A percentile compares a stretch with the other conserved stretches of the same genome.
These are phyloP conservation scores for Xylophagus ater DNA, from an alignment of 2,888 invertebrate genomes.

Conservation along the genomic window DNA sequence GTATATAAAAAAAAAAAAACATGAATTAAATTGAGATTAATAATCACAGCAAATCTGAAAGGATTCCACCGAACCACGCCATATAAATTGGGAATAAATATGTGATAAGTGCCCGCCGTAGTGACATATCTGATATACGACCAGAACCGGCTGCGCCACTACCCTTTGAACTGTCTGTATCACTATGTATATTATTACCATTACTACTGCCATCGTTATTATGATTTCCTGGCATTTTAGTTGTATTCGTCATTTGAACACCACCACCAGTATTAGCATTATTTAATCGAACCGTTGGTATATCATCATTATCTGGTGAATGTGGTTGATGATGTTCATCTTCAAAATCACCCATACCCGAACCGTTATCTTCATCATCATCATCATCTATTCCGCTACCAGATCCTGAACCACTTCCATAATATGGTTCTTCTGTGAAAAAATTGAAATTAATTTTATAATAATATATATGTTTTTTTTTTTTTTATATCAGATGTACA, in stretches of 20 bases:
- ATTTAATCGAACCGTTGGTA: constrained; percentile 15
- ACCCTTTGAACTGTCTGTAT: constrained; percentile 15
- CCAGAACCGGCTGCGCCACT: constrained; percentile 16
- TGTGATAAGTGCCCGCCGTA: constrained; percentile 45
- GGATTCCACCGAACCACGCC: constrained; percentile 75
- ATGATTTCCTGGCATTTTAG: constrained; percentile 17
- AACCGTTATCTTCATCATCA: constrained; percentile 35
- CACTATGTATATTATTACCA: constrained; percentile 9
- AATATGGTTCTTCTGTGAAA: constrained; percentile 44
- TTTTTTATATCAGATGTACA: too few species aligned
- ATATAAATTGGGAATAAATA: constrained; percentile 73
- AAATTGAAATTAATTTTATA: too few species aligned
- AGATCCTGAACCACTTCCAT: constrained; percentile 62
- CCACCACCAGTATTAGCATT: constrained; percentile 18
- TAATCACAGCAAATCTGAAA: constrained; percentile 73
- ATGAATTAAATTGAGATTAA: constrained; percentile 11
- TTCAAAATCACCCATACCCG: constrained; percentile 31
- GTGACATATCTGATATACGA: constrained; percentile 20
- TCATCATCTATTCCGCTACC: constrained; percentile 49
- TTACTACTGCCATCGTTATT: too few species aligned
- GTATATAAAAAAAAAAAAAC: too few species aligned
- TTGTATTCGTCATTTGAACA: constrained; percentile 23
- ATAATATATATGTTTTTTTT: too few species aligned
- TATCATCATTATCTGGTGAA: constrained; percentile 13
- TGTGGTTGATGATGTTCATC: constrained; percentile 20